Percentiles rank a stretch among this genome's conserved stretches.
Conservation (phyloP, 53 echinoderm and acorn worm species). For the Echinarachnius parma region DNA sequence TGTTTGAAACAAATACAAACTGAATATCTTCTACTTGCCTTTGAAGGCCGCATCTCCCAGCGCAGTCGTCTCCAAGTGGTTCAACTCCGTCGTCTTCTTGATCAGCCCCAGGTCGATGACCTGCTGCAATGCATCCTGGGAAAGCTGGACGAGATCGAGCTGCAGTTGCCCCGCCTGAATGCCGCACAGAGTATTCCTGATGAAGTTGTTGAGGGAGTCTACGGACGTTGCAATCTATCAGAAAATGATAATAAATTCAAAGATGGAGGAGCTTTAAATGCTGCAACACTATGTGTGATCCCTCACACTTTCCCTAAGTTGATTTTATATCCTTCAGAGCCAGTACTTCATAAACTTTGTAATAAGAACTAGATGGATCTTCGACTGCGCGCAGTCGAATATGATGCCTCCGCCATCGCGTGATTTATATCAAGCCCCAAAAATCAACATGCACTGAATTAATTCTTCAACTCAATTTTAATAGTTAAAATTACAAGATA, state of each 20-base stretch:
- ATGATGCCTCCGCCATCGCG: too few relatives aligned
- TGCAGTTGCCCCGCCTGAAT: slow-evolving; percentile 62
- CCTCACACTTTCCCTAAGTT: too few relatives aligned
- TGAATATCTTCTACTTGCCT: slow-evolving; percentile 41
- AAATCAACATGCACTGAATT: too few relatives aligned
- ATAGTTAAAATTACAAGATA: too few relatives aligned
- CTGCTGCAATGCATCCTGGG: slow-evolving; percentile 53
- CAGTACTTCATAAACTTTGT: too few relatives aligned
- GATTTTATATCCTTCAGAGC: too few relatives aligned
- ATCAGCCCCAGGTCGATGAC: slow-evolving; percentile 59
- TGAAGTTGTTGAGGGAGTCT: slow-evolving; percentile 60
- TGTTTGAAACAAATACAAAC: neutral
- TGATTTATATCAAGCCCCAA: too few relatives aligned
- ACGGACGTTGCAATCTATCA: slow-evolving; percentile 59
- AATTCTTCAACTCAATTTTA: too few relatives aligned
- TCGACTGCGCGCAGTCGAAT: too few relatives aligned
- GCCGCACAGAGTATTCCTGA: slow-evolving; percentile 72
- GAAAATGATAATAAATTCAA: neutral
- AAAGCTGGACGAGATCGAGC: slow-evolving; percentile 38
- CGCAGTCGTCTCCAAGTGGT: slow-evolving; percentile 55
- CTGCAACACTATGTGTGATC: too few relatives aligned
- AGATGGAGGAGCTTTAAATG: too few relatives aligned
- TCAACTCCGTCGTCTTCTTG: slow-evolving; percentile 9
- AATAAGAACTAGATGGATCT: too few relatives aligned
- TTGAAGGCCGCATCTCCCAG: slow-evolving; percentile 81